Conservation (phyloP, 2,113 vertebrate species). For the Anas platyrhynchos region DNA sequence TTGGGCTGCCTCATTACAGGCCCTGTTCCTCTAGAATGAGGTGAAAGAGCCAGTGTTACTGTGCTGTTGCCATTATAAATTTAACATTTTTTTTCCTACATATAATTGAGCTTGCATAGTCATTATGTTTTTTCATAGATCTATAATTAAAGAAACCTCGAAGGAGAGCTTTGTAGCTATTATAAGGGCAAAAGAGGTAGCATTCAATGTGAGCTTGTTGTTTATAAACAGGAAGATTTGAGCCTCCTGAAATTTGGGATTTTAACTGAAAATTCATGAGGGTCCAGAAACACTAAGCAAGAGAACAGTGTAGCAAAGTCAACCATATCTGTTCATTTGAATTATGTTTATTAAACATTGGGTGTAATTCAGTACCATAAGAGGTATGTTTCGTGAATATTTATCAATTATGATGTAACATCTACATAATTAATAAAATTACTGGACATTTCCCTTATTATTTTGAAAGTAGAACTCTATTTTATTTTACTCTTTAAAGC, state of each 20-base stretch:
- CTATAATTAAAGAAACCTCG: conserved; percentile 11
- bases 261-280: neutral
- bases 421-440: neutral
- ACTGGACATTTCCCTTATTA: neutral
- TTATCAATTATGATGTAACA: neutral
- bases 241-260: neutral
- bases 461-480: neutral
- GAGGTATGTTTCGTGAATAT: neutral
- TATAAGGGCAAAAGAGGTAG: neutral
- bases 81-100: neutral
- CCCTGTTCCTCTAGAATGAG: neutral
- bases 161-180: neutral
- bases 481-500: neutral
- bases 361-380: neutral
- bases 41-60: conserved; percentile 8
- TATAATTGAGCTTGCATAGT: conserved; percentile 7
- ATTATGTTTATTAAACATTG: neutral
- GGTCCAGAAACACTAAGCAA: neutral
- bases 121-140: neutral
- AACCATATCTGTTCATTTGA: neutral
- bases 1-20: neutral
- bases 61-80: neutral
- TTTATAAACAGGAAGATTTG: neutral
- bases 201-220: neutral
- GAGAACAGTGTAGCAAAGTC: neutral